Conservation (phyloP, 2,888 invertebrate genomes). For the Chesias legatella region DNA sequence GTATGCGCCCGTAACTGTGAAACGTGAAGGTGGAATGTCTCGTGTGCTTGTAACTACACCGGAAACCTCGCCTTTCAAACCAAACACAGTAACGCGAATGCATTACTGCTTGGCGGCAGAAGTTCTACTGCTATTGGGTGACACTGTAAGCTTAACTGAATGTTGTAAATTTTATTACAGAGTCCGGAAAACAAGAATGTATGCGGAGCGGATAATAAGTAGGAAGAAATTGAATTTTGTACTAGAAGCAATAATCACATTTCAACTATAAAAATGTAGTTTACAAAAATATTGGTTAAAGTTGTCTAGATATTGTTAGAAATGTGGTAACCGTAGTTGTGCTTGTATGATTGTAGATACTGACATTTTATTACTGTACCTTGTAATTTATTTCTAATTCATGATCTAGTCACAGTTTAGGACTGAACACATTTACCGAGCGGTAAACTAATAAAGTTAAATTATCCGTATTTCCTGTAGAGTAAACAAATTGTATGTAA, state of each 20-base stretch:
- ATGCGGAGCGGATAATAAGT: slow-evolving; percentile 38
- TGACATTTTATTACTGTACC: slow-evolving; percentile 55
- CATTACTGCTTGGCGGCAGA: no score
- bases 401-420: slow-evolving; percentile 75
- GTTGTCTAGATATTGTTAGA: slow-evolving; percentile 22
- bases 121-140: no score
- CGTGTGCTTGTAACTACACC: no score
- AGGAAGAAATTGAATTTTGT: slow-evolving; percentile 17
- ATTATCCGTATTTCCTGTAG: slow-evolving; percentile 20
- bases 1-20: no score
- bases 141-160: slow-evolving; percentile 32
- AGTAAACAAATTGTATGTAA: slow-evolving; percentile 22
- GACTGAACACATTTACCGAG: slow-evolving; percentile 67
- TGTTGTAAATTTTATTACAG: slow-evolving; percentile 48
- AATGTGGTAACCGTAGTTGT: slow-evolving; percentile 42
- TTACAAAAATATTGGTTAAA: slow-evolving; percentile 12
- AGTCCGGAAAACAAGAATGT: slow-evolving; percentile 67
- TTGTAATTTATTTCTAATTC: slow-evolving; percentile 70
- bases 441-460: slow-evolving; percentile 36
- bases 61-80: no score
- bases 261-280: slow-evolving; percentile 25
- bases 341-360: slow-evolving; percentile 55
- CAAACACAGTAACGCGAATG: no score
- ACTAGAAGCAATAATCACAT: slow-evolving; percentile 53
- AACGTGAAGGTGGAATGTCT: no score